phyloP scores from a whole-genome alignment of 2,888 invertebrate genomes.

The Ellobium chinense region DNA sequence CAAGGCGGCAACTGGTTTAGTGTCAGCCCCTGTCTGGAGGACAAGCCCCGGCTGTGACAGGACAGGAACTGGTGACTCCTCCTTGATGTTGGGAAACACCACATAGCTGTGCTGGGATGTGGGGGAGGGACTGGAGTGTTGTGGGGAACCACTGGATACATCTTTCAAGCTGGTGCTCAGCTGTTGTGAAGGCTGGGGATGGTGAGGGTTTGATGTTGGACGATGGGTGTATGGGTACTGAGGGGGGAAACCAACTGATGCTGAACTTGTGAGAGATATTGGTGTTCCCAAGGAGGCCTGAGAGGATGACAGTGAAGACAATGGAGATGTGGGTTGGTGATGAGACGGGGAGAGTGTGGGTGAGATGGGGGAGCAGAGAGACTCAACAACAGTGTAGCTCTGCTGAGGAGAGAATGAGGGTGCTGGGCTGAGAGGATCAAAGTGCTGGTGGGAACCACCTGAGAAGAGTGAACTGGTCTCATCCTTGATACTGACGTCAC shows the following conservation, averaged over 20 bases:
- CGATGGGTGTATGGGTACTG: background rate
- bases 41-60: background rate
- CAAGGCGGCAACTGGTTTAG: slow-evolving; percentile 33
- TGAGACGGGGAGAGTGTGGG: background rate
- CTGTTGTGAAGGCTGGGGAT: background rate
- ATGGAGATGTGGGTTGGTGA: background rate
- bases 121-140: background rate
- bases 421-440: background rate
- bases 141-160: background rate
- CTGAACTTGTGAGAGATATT: background rate
- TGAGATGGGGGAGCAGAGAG: slow-evolving; percentile 9
- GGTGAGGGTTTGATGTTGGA: background rate
- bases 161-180: background rate
- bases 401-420: slow-evolving; percentile 29
- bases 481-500: slow-evolving; percentile 22
- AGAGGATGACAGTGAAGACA: background rate
- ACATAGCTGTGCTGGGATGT: slow-evolving; percentile 15
- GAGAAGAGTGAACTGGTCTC: slow-evolving; percentile 19
- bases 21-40: background rate
- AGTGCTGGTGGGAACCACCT: slow-evolving; percentile 1
- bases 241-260: background rate
- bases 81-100: slow-evolving; percentile 25
- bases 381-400: slow-evolving; percentile 21
- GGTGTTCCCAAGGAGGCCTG: background rate
- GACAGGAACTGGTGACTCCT: background rate